Conservation (phyloP, 2,113 vertebrate genomes). For the Menura novaehollandiae region DNA sequence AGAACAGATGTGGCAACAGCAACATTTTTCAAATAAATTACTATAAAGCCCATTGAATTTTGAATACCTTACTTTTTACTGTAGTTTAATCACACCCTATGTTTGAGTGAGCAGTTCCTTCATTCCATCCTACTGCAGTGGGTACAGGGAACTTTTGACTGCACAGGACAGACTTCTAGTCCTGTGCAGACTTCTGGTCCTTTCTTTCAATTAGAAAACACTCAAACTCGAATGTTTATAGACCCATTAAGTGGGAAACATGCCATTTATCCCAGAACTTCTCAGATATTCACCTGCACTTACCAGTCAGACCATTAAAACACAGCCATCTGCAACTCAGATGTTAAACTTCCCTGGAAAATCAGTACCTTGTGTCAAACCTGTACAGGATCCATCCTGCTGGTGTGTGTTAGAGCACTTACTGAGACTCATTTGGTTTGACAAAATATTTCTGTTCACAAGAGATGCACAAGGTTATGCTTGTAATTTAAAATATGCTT, state of each 20-base stretch:
- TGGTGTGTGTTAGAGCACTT: too few relatives aligned
- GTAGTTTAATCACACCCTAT: not conserved
- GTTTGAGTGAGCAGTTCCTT: not conserved
- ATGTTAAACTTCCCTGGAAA: not conserved
- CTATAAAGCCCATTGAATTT: not conserved
- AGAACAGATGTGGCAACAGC: not conserved
- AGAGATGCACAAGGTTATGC: not conserved
- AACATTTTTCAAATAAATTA: not conserved
- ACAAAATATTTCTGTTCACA: not conserved
- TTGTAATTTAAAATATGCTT: not conserved
- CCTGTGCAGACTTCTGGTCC: too few relatives aligned
- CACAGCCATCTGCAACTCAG: not conserved
- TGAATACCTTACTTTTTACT: not conserved
- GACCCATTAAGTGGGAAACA: rapidly evolving
- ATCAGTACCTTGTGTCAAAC: not conserved
- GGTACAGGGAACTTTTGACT: not conserved
- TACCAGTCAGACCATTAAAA: not conserved
- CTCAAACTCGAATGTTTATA: rapidly evolving
- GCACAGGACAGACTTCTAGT: not conserved
- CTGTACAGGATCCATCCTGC: not conserved
- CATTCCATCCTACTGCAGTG: not conserved
- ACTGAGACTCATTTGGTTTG: rapidly evolving
- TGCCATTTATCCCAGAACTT: not conserved
- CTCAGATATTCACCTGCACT: not conserved
- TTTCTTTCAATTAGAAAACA: not conserved